Evolutionary conservation across 2,797 vertebrate genomes (phyloP), one percentile per base, ranked within the genome.

Genomic region (Enteromius afrohamiltoni): DNA sequence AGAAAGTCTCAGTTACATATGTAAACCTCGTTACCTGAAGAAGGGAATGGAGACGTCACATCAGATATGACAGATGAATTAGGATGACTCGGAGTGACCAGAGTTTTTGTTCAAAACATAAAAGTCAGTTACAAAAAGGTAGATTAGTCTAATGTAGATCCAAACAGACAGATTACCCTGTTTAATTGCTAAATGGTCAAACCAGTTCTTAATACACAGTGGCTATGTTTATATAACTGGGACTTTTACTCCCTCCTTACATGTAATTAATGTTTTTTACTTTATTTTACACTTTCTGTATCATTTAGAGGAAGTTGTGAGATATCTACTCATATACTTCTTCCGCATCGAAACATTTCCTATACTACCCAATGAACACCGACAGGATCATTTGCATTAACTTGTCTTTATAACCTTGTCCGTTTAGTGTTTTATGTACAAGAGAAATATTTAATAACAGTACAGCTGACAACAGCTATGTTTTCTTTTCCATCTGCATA

Each of bases 301-400:
- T 62, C 1, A 29, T 62, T 62, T 62, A 29, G 14, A 29, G 26
- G 14, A 62, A 16, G 60, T 62, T 29, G 60, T 62, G 11, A 16
- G 26, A 29, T 29, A 29, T 62, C 26, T 62, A 29, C 13, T 29
- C 60, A 16, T 26, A 60, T 29, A 40, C 8, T 6, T 49, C 9
- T 19, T 29, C 45, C 9, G 8, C 26, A 29, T 73, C 23, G 45
- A 73, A 73, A 51, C 17, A 26, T 26, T 5, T 51, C 45, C 70
- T 29, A 19, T 11, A 1, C 9, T 8, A 10, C 26, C 45, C 70
- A 51, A 26, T 8, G 17, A 21, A 71, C 42, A 26, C 42, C 8
- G 14, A 47, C 68, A 29, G 49, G 42, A 73, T 73, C 4, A 73
- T 73, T 73, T 73, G 70, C 47, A 51, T 51, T 73, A 16, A 45